phyloP scores from a whole-genome alignment of 1,140 invertebrate genomes.

The Hydropsyche tenuis region DNA sequence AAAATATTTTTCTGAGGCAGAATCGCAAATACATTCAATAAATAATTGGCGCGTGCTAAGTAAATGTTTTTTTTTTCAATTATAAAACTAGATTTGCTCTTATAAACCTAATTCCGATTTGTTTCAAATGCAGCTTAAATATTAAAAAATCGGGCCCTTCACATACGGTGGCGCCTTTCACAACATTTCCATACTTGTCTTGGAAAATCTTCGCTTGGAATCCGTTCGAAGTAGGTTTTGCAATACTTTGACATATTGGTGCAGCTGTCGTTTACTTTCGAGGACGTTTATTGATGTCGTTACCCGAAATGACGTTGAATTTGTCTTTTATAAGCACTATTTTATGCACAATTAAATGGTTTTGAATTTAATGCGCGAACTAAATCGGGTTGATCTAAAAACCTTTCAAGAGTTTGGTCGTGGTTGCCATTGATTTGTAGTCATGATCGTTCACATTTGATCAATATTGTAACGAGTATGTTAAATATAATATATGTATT shows the following conservation, averaged over 20 bases:
- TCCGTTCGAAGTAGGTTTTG: neutral
- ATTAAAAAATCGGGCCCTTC: neutral
- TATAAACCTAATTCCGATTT: no score
- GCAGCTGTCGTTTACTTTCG: no score
- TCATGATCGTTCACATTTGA: no score
- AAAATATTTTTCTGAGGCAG: no score
- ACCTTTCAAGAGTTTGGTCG: no score
- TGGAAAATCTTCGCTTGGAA: neutral
- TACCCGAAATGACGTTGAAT: neutral
- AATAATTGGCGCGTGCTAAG: no score
- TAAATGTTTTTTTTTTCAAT: no score
- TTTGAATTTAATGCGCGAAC: neutral
- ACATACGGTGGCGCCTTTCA: neutral
- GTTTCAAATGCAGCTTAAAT: neutral
- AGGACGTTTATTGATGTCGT: no score
- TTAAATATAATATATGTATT: no score
- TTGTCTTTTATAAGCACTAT: neutral
- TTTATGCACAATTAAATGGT: neutral
- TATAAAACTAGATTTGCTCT: no score
- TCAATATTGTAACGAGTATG: neutral
- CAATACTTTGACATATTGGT: neutral
- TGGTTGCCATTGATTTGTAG: no score
- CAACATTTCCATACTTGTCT: constrained; percentile 12
- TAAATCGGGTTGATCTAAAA: neutral
- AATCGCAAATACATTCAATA: no score